Evolutionary conservation across 1,140 invertebrate genomes (phyloP), one percentile per base, ranked within the genome.

Genomic region (Drosophila lowei): DNA sequence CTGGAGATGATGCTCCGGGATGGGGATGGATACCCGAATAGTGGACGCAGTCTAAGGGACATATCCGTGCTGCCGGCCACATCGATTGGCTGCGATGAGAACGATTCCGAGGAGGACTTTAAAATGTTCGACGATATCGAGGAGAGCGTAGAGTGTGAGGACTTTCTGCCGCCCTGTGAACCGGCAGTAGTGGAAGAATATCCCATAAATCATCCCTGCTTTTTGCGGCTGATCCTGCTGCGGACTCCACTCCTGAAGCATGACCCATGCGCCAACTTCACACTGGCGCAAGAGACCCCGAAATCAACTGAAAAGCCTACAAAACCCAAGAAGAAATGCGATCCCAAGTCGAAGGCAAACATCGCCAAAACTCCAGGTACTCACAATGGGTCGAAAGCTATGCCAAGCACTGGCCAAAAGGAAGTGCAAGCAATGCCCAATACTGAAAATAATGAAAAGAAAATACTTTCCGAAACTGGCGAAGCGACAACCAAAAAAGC

Each of bases 1-100:
- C 11, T 86, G 15, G 83, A 85, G 28, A 81, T 86, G 81, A 81
- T 85, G 65, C 47, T 85, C 9, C 42, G 62, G 9, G 77, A 79
- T 18, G 58, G 67, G 6, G 81, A 81, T 13, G 58, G 23, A 3
- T 13, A 62, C 25, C 52, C 72, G 3, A 44, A 61, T 25, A 21
- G 47, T 46, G 70, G 38, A 6, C 72, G 77, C 4, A 67, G 38
- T 38, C 72, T 63, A 1, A 66, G 77, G 0, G 64, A 78, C 6
- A 50, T 34, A 11, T 48, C 52, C 3, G 64, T 85, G 6, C 6
- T 43, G 16, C 75, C 49, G 38, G 68, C 70, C 47, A 11, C 58
- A 11, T 63, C 81, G 0, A 56, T 85, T 6, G 41, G 73, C 7
- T 85, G 70, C 13, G 81, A 85, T n/a, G 81, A 85, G 1, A 77